Conservation (phyloP, 2,888 invertebrate species). For the Spisula subtruncata region DNA sequence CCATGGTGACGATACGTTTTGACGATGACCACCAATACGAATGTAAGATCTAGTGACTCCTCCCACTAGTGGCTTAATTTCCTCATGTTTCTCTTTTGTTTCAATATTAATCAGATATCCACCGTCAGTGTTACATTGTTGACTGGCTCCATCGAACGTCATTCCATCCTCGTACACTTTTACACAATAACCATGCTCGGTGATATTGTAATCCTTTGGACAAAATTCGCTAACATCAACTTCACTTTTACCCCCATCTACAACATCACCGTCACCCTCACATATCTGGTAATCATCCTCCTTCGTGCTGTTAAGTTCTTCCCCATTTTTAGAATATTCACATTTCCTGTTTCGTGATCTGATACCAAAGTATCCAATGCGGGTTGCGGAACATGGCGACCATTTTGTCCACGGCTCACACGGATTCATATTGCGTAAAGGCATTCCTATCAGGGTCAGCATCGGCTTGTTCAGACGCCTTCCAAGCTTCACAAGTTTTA, state of each 20-base stretch:
- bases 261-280: not conserved
- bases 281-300: not conserved
- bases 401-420: not conserved
- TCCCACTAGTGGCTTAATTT: not conserved
- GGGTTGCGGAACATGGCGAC: not conserved
- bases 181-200: conserved; percentile 28
- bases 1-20: conserved; percentile 27
- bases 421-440: not conserved
- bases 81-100: not conserved
- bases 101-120: conserved; percentile 28
- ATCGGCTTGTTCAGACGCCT: not conserved
- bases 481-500: not conserved
- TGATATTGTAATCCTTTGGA: conserved; percentile 17
- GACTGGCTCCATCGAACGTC: not conserved
- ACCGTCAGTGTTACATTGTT: conserved; percentile 20
- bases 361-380: not conserved
- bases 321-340: not conserved
- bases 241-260: too few relatives aligned
- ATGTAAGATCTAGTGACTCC: not conserved
- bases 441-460: not conserved
- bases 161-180: not conserved
- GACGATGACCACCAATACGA: not conserved
- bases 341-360: not conserved
- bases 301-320: not conserved
- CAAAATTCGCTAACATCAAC: not conserved